Evolutionary conservation across 2,888 invertebrate species (phyloP).

Genomic region (Macrosiphum euphorbiae): DNA sequence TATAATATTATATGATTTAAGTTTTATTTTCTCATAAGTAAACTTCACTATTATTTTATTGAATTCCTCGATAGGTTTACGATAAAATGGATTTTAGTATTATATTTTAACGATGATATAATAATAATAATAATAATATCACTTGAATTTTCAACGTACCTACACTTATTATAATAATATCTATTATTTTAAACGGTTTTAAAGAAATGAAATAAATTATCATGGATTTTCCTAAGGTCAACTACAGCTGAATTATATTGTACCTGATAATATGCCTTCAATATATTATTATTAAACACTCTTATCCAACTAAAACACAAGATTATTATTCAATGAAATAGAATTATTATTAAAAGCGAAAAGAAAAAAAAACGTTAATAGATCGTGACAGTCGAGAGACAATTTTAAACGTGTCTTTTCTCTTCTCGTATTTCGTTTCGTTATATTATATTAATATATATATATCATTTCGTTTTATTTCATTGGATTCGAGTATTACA

Average conservation of each 20-base stretch:
- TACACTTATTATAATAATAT: background rate
- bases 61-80: background rate
- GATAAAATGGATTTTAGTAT: background rate
- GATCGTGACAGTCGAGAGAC: slow-evolving; percentile 1
- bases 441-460: background rate
- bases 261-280: background rate
- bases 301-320: background rate
- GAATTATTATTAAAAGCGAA: slow-evolving; percentile 26
- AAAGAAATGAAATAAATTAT: background rate
- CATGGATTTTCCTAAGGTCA: background rate
- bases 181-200: background rate
- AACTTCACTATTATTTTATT: background rate
- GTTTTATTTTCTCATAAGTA: background rate
- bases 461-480: slow-evolving; percentile 2
- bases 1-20: background rate
- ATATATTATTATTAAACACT: background rate
- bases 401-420: background rate
- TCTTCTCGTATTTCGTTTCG: background rate
- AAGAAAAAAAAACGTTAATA: background rate
- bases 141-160: background rate
- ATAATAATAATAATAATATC: background rate
- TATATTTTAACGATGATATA: background rate
- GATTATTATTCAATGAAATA: background rate
- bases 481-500: background rate
- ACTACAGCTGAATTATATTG: background rate